A percentile compares a stretch with the other conserved stretches of the same genome.
phyloP scores from a whole-genome alignment of 2,888 invertebrate genomes.

The Notodonta ziczac region DNA sequence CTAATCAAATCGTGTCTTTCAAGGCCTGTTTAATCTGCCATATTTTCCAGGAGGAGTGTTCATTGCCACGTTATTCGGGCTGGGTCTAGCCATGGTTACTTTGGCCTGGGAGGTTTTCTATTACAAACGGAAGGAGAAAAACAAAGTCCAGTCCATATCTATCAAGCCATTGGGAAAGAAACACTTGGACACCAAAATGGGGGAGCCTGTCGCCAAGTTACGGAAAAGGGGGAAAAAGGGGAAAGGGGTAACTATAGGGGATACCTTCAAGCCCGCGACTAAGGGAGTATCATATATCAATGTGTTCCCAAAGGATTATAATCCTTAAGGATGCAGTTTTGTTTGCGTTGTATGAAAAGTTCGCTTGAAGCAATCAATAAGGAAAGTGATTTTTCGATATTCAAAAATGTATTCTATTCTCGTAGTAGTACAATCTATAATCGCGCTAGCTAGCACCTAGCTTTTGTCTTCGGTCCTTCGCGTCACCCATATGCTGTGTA shows the following conservation, averaged over 20 bases:
- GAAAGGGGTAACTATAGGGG: constrained; percentile 74
- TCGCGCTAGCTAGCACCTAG: no score
- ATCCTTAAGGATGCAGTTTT: constrained; percentile 43
- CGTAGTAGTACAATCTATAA: no score
- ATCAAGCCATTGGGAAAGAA: constrained; percentile 44
- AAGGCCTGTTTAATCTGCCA: no score
- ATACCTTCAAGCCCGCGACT: constrained; percentile 73
- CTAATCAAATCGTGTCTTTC: no score
- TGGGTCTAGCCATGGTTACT: constrained; percentile 93
- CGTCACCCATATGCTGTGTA: no score
- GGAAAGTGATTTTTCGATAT: no score
- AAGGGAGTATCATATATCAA: constrained; percentile 68
- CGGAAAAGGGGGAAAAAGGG: constrained; percentile 29
- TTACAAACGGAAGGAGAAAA: constrained; percentile 85
- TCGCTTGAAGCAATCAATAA: no score
- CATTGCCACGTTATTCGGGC: constrained; percentile 93
- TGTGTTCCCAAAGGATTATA: constrained; percentile 70
- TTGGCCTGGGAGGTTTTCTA: constrained; percentile 92
- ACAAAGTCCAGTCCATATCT: constrained; percentile 53
- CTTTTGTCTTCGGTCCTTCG: no score
- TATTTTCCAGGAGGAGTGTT: constrained; percentile 91
- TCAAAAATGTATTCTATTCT: no score
- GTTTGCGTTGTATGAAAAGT: no score
- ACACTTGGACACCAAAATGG: constrained; percentile 40
- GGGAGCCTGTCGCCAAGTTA: constrained; percentile 35